phyloP scores from a whole-genome alignment of 2,113 vertebrate genomes.

The Dascyllus trimaculatus region DNA sequence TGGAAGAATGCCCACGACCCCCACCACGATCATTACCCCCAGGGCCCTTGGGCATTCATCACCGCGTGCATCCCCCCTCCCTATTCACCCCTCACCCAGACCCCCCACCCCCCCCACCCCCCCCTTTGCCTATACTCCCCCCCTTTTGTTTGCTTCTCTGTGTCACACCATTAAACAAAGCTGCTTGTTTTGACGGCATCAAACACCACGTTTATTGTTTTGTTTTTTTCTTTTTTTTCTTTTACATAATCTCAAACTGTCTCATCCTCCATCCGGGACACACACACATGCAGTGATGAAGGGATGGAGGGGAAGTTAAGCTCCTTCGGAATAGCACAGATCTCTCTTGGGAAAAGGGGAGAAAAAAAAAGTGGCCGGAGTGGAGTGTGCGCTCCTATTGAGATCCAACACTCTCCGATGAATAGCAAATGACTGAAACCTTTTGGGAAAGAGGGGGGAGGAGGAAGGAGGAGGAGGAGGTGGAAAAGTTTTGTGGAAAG shows the following conservation, averaged over 20 bases:
- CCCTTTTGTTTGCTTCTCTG: constrained; percentile 68
- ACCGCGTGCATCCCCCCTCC: constrained; percentile 55
- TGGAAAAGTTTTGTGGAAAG: constrained; percentile 17
- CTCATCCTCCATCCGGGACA: background rate
- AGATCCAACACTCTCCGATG: constrained; percentile 59
- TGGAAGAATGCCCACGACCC: constrained; percentile 79
- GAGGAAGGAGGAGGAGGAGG: background rate
- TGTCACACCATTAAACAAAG: constrained; percentile 60
- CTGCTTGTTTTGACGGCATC: constrained; percentile 67
- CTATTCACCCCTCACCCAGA: constrained; percentile 29
- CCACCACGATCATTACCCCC: constrained; percentile 66
- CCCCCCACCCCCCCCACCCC: background rate
- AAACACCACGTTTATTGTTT: background rate
- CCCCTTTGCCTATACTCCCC: background rate
- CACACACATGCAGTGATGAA: constrained; percentile 4
- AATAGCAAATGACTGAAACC: constrained; percentile 75
- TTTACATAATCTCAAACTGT: constrained; percentile 36
- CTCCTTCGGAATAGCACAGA: constrained; percentile 13
- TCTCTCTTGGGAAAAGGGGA: constrained; percentile 2
- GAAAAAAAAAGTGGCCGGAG: constrained; percentile 9
- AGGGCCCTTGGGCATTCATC: constrained; percentile 77
- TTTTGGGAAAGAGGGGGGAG: constrained; percentile 42
- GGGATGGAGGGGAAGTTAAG: constrained; percentile 23
- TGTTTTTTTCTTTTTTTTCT: constrained; percentile 5
- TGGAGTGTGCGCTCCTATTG: constrained; percentile 33